Evolutionary conservation across 2,888 invertebrate genomes (phyloP).

Genomic region (Oxytorus armatus): DNA sequence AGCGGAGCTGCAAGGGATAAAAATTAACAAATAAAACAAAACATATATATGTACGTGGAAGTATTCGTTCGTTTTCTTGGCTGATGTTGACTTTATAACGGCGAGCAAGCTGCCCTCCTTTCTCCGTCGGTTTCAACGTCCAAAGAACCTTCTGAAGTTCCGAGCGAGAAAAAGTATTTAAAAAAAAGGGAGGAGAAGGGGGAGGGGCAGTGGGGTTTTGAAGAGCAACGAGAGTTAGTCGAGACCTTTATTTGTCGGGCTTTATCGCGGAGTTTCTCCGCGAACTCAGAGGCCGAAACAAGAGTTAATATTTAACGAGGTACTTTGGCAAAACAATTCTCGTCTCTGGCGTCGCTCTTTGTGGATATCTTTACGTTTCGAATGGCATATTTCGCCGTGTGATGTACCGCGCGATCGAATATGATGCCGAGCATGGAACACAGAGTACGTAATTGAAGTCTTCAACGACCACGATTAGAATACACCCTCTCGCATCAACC

Average conservation of each 20-base stretch:
- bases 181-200: neutral
- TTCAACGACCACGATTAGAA: neutral
- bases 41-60: neutral
- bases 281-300: constrained; percentile 18
- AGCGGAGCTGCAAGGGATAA: neutral
- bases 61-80: constrained; percentile 15
- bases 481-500: neutral
- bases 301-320: constrained; percentile 53
- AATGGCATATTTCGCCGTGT: constrained; percentile 13
- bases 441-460: neutral
- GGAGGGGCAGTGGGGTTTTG: too few species aligned
- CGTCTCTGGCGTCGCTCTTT: constrained; percentile 7
- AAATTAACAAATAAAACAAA: neutral
- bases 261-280: constrained; percentile 20
- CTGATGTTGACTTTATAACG: neutral
- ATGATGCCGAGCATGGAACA: constrained; percentile 1
- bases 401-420: neutral
- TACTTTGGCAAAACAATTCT: constrained; percentile 49
- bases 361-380: constrained; percentile 36
- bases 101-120: neutral
- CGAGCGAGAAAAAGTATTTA: neutral
- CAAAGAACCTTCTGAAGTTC: constrained; percentile 22
- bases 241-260: constrained; percentile 10
- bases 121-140: constrained; percentile 10
- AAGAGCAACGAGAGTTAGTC: neutral